Base-by-base conservation (phyloP, 1,140 invertebrate genomes). In the Caenorhabditis briggsae region DNA sequence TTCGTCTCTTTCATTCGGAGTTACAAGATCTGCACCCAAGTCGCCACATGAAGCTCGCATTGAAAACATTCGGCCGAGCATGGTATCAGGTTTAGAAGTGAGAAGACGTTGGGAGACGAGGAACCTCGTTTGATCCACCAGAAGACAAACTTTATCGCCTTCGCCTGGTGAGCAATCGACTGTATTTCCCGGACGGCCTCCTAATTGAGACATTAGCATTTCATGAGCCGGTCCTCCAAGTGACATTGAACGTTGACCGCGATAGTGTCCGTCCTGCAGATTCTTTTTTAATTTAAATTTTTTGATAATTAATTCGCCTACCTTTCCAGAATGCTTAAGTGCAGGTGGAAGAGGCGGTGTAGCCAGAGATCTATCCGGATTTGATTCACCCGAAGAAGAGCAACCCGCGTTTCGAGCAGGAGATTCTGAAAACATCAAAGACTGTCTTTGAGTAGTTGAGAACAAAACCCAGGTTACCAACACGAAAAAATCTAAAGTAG, bases 1-100 rank as follows among this genome's bases (percentile, higher is more conserved):
- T 93, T 99, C 98, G 2, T 98, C 97, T 12, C 96, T 93, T 88
- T 98, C 96, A 93, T 98, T 99, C 2, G 96, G 95, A 20, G 90
- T 50, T 48, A 91, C 91, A 18, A 91, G 84, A 48, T 92, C 91
- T 18, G 83, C 84, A 43, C 78, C 82, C 59, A 64, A 64, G 33
- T 70, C 56, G 14, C 84, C 50, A 56, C 64, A 70, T 5, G 55
- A 55, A 58, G 84, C 59, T 11, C 89, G 65, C 55, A 92, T 64
- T 8, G 88, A 48, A 70, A 92, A 92, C 91, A 92, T 92, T 11
- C 91, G 84, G 18, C 91, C 91, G 5, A 92, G 90, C 91, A 92
- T 92, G 16, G 91, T 92, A 74, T 92, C 92, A 11, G 92, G 91
- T 70, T 92, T 92, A 2, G 87, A 61, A 11, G 90, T 88, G 25